A percentile compares a stretch with the other conserved stretches of the same genome.
Evolutionary conservation across 2,113 vertebrate species (phyloP).

Genomic region (Petromus typicus): DNA sequence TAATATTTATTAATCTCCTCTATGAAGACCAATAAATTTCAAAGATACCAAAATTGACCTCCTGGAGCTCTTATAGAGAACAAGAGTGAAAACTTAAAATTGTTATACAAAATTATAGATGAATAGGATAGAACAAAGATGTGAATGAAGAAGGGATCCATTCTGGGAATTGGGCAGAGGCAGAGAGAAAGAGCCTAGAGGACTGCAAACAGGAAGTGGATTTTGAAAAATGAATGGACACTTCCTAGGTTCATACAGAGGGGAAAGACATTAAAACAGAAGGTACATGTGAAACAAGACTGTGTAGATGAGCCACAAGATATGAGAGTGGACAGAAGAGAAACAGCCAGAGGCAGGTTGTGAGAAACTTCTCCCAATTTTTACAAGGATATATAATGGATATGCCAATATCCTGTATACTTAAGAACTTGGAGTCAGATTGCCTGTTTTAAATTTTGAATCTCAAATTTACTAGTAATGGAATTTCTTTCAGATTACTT

Average conservation of each 20-base stretch:
- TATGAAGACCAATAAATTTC: constrained; percentile 25
- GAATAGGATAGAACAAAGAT: background rate
- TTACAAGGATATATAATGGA: background rate
- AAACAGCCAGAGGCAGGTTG: background rate
- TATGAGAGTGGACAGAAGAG: background rate
- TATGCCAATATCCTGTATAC: background rate
- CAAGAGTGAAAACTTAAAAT: background rate
- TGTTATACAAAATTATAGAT: background rate
- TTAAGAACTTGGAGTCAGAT: background rate
- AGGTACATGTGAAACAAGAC: background rate
- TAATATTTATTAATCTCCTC: constrained; percentile 17
- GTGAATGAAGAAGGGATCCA: background rate
- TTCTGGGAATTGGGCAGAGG: background rate
- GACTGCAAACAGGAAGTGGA: background rate
- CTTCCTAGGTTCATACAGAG: background rate
- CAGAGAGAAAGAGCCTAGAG: background rate
- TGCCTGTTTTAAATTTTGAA: background rate
- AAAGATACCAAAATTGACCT: constrained; percentile 11
- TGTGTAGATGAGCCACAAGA: no score
- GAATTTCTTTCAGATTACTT: background rate
- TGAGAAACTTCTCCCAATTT: background rate
- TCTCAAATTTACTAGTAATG: background rate
- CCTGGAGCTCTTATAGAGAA: background rate
- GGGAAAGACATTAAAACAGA: background rate
- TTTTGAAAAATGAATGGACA: background rate